These are phyloP conservation scores for Naja naja DNA, from an alignment of 2,113 vertebrate species.

Conservation along the genomic window DNA sequence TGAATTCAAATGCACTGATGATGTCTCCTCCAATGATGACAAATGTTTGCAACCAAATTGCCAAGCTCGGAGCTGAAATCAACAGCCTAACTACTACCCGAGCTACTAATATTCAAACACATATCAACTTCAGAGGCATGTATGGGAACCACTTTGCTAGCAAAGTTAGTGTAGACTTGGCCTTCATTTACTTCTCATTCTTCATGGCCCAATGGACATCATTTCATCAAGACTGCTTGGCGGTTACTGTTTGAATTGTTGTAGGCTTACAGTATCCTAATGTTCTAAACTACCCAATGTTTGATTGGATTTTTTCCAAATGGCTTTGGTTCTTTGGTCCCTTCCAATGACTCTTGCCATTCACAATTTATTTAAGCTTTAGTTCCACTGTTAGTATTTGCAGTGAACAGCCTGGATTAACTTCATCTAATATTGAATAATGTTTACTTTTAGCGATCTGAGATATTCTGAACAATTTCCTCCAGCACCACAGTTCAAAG, in stretches of 20 bases:
- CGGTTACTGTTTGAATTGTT: neutral
- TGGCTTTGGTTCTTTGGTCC: neutral
- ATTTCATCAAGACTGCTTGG: neutral
- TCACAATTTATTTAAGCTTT: neutral
- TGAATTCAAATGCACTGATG: no score
- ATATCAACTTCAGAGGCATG: neutral
- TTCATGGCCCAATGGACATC: neutral
- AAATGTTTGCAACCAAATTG: no score
- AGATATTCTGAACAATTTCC: neutral
- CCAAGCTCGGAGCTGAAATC: no score
- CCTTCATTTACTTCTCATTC: neutral
- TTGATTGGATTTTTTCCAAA: neutral
- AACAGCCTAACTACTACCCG: no score
- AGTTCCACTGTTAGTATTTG: neutral
- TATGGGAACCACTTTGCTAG: neutral
- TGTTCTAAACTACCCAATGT: neutral
- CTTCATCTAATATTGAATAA: neutral
- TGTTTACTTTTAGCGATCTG: neutral
- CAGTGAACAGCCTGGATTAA: neutral
- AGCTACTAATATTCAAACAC: no score
- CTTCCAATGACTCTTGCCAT: neutral
- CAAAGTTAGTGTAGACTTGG: neutral
- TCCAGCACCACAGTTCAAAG: neutral
- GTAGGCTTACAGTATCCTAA: neutral
- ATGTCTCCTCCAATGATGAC: no score